Evolutionary conservation across 2,888 invertebrate genomes (phyloP).

Genomic region (Megamerina dolium): DNA sequence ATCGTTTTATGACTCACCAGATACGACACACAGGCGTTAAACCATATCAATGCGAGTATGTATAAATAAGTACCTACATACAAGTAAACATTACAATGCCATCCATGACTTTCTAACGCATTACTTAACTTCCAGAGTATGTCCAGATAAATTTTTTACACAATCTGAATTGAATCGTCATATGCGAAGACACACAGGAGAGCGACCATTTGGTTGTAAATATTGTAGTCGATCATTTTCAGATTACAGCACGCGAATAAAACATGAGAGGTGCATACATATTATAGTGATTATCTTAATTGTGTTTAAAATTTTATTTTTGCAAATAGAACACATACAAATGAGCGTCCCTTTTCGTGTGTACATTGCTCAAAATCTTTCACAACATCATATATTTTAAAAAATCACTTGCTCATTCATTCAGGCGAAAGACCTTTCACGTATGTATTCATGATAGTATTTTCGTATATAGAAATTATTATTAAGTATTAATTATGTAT

Average conservation of each 20-base stretch:
- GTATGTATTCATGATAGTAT: conserved; percentile 21
- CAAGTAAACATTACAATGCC: background rate
- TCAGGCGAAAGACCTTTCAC: conserved; percentile 38
- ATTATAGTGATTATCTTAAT: no score
- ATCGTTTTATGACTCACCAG: background rate
- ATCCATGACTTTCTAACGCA: no score
- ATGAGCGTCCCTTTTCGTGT: conserved; percentile 37
- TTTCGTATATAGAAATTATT: no score
- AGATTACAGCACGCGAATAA: conserved; percentile 37
- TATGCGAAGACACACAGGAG: conserved; percentile 37
- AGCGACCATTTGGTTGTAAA: conserved; percentile 35
- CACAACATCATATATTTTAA: conserved; percentile 38
- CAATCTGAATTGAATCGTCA: conserved; percentile 37
- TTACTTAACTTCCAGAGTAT: conserved; percentile 22
- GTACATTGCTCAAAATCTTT: conserved; percentile 35
- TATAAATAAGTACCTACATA: background rate
- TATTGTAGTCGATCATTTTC: conserved; percentile 35
- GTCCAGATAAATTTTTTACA: conserved; percentile 36
- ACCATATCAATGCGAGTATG: conserved; percentile 19
- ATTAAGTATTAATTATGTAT: background rate
- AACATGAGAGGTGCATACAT: conserved; percentile 32
- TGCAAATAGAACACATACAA: conserved; percentile 33
- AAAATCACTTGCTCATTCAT: conserved; percentile 40
- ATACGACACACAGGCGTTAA: conserved; percentile 15
- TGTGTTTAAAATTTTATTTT: no score